These are phyloP conservation scores for Tuberolachnus salignus DNA, from an alignment of 2,888 invertebrate species.

Conservation along the genomic window DNA sequence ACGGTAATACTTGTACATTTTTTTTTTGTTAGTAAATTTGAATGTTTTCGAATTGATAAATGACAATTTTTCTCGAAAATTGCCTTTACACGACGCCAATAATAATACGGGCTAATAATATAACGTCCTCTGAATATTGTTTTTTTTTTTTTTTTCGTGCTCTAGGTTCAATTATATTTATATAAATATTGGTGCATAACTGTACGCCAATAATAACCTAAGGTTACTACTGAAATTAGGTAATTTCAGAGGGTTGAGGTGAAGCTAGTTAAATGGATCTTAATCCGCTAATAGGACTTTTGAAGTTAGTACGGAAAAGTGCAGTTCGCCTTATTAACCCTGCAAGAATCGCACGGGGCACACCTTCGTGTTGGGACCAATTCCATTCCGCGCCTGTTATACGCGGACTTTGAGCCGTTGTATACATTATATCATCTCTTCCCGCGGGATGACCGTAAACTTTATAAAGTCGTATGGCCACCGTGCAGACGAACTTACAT, in stretches of 20 bases:
- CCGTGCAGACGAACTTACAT: conserved; percentile 13
- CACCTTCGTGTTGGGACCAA: conserved; percentile 14
- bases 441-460: conserved; percentile 52
- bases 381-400: neutral
- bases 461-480: conserved; percentile 21
- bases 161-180: neutral
- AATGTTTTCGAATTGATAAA: no score
- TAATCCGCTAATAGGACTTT: conserved; percentile 28
- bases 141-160: neutral
- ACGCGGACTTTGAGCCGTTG: conserved; percentile 4
- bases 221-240: neutral
- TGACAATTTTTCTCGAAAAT: no score
- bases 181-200: no score
- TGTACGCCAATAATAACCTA: neutral
- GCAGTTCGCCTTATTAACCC: conserved; percentile 1
- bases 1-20: no score
- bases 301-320: conserved; percentile 10
- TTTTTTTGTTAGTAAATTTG: no score
- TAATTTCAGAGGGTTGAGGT: neutral
- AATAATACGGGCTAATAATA: no score
- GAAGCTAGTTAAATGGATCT: conserved; percentile 11
- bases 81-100: no score
- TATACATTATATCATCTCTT: conserved; percentile 14
- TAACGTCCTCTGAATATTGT: no score
- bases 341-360: conserved; percentile 12